A percentile compares a stretch with the other conserved stretches of the same genome.
phyloP scores from a whole-genome alignment of 2,113 vertebrate genomes.

The Alexandromys fortis region DNA sequence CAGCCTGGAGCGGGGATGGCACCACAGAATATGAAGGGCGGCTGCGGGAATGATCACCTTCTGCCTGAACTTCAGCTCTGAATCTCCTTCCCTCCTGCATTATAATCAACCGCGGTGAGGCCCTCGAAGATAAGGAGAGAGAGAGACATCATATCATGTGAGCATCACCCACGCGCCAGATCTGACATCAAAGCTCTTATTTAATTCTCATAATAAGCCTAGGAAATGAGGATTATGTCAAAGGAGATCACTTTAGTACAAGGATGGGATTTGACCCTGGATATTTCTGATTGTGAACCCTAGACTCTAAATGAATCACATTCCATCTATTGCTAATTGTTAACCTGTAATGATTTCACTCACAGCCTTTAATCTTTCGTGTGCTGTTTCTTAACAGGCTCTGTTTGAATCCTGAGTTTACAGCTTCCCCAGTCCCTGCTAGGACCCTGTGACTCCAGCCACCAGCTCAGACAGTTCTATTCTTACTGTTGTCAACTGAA shows the following conservation, averaged over 20 bases:
- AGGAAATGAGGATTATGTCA: not conserved
- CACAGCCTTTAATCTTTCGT: not conserved
- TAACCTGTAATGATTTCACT: slow-evolving; percentile 29
- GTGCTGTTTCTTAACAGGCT: not conserved
- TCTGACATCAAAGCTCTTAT: not conserved
- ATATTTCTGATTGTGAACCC: slow-evolving; percentile 4
- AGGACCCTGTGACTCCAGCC: not conserved
- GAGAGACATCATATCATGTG: not conserved
- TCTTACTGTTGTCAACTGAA: not conserved
- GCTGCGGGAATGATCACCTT: not conserved
- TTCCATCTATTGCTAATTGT: not conserved
- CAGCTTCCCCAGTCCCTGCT: not conserved
- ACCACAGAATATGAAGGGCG: too few relatives aligned
- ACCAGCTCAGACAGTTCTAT: not conserved
- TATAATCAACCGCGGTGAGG: slow-evolving; percentile 21
- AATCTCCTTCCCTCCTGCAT: not conserved
- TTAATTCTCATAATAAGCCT: slow-evolving; percentile 22
- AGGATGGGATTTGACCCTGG: not conserved
- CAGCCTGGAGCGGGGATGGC: not conserved
- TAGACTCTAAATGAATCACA: not conserved
- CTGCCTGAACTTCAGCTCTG: not conserved
- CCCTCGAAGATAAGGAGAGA: not conserved
- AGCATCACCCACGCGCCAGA: not conserved
- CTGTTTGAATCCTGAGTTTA: not conserved
- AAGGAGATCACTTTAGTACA: not conserved